Base-by-base conservation (phyloP, 2,113 vertebrate species). In the Crypturellus undulatus region DNA sequence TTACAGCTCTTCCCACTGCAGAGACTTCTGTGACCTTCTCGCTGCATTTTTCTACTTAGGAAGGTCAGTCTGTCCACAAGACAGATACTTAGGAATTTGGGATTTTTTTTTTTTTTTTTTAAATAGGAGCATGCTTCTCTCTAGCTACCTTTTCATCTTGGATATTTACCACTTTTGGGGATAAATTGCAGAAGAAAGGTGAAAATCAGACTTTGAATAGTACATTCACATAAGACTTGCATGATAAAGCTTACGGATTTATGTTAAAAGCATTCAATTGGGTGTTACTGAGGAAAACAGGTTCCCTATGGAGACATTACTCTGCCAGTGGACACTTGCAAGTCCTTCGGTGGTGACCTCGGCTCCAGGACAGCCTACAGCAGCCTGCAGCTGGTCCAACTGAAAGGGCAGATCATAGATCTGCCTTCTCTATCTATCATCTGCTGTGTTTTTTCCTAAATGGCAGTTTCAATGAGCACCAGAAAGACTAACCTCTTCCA, bases 1-100 rank as follows among this genome's bases (percentile, higher is more conserved):
- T 28, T 43, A 19, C n/a, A 80, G 12, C 42, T 6, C 6, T 8
- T 82, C 49, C 34, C 12, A 8, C 2, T 11, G 22, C 20, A n/a
- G 19, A 63, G 19, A 7, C 3, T 10, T 82, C 30, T 62, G 26
- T 7, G 69, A 11, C 24, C 0, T 0, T 56, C 7, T 40, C 84
- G 3, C 9, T 59, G 28, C 54, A 18, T 38, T n/a, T 10, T 52
- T 40, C 60, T 64, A 68, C 38, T 80, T 52, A 76, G 62, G 42
- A 72, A 79, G 58, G 43, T 14, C 52, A 59, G 9, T 71, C 47
- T 65, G 12, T 28, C 52, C 5, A 4, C n/a, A 20, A 84, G 22
- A 52, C 16, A 84, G 65, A 81, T 28, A n/a, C 30, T 7, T 62
- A 34, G 5, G 59, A 43, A 4, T 22, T 43, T 81, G 58, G 30